A percentile compares a stretch with the other conserved stretches of the same genome.
phyloP scores from a whole-genome alignment of 2,888 invertebrate species.

The Willowsia nigromaculata region DNA sequence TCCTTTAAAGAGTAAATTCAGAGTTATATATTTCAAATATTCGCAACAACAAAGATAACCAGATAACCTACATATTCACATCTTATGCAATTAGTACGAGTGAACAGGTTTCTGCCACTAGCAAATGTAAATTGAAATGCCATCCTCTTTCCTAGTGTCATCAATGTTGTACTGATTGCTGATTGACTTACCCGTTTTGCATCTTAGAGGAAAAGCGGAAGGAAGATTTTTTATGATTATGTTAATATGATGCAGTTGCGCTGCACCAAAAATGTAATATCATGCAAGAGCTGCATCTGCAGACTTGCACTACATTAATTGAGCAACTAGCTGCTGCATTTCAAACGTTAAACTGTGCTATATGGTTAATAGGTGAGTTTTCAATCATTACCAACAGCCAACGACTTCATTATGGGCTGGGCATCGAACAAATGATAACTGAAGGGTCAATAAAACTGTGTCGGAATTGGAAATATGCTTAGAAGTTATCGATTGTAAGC shows the following conservation, averaged over 20 bases:
- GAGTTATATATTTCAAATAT: too few species aligned
- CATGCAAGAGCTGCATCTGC: neutral
- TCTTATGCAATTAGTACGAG: neutral
- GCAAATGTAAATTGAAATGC: neutral
- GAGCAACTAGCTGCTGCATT: too few species aligned
- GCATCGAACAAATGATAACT: too few species aligned
- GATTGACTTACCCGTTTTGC: neutral
- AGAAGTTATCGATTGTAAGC: neutral
- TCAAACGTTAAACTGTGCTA: too few species aligned
- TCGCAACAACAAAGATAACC: neutral
- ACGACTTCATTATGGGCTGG: too few species aligned
- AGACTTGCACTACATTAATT: neutral
- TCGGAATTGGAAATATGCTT: too few species aligned
- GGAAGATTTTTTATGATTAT: neutral
- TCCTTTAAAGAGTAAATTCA: too few species aligned
- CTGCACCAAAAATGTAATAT: neutral
- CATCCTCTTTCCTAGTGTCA: neutral
- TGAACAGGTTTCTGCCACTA: constrained; percentile 19
- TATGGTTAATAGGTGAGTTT: too few species aligned
- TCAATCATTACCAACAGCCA: too few species aligned
- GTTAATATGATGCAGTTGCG: constrained; percentile 13
- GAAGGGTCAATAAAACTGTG: too few species aligned
- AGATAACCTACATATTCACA: constrained; percentile 16
- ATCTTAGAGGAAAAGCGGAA: neutral
- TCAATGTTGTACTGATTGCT: neutral